Evolutionary conservation across 2,113 vertebrate genomes (phyloP).

Genomic region (Girardinichthys multiradiatus): DNA sequence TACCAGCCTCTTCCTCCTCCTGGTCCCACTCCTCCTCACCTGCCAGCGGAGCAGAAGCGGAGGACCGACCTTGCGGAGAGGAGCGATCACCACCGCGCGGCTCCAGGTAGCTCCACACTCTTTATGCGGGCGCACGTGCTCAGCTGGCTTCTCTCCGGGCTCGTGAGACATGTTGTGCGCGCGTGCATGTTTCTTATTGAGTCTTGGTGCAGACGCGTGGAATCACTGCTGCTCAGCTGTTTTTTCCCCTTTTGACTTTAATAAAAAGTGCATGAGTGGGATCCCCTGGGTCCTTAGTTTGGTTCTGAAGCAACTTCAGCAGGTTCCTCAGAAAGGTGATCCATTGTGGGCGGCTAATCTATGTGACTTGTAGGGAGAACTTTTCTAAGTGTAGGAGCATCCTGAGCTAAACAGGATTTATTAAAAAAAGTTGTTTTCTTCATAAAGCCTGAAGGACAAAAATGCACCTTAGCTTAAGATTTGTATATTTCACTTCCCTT

Average conservation of each 20-base stretch:
- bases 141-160: conserved; percentile 6
- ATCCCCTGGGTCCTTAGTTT: not conserved
- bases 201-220: not conserved
- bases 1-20: not conserved
- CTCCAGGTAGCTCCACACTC: conserved; percentile 3
- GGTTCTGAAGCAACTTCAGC: not conserved
- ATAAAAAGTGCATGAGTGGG: not conserved
- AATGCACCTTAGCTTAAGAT: not conserved
- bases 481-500: not conserved
- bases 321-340: not conserved
- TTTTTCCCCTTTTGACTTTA: too few species aligned
- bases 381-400: not conserved
- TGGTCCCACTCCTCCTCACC: conserved; percentile 13
- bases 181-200: not conserved
- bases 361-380: not conserved
- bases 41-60: conserved; percentile 20
- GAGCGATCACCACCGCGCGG: conserved; percentile 4
- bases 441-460: not conserved
- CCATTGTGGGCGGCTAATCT: not conserved
- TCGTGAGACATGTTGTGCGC: not conserved
- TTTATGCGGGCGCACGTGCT: not conserved
- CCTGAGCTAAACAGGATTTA: not conserved
- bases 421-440: not conserved
- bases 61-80: not conserved
- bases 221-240: too few species aligned